These are phyloP conservation scores for Phalangium opilio DNA, from an alignment of 2,888 invertebrate genomes.

Conservation along the genomic window DNA sequence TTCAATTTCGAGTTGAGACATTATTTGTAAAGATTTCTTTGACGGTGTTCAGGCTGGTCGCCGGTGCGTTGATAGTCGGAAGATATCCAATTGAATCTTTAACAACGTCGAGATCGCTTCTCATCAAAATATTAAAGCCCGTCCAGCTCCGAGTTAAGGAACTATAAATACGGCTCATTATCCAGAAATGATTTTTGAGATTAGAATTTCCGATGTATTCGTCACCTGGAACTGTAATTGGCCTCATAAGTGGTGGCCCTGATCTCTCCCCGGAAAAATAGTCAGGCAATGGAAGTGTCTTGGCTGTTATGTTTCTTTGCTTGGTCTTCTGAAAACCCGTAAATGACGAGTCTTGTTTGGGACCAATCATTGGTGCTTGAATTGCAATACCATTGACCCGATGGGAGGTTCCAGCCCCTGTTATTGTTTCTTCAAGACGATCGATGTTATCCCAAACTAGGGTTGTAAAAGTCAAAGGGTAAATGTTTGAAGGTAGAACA, in stretches of 20 bases:
- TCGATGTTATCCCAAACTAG: constrained; percentile 4
- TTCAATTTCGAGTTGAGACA: neutral
- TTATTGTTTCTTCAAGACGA: neutral
- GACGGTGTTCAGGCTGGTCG: neutral
- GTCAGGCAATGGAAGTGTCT: neutral
- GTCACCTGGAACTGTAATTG: neutral
- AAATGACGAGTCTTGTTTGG: too few relatives aligned
- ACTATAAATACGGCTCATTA: constrained; percentile 1
- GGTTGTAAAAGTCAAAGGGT: neutral
- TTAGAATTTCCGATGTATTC: neutral
- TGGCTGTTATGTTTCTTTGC: neutral
- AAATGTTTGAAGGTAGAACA: neutral
- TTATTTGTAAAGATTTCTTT: neutral
- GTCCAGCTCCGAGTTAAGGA: constrained; percentile 13
- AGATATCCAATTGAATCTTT: constrained; percentile 9
- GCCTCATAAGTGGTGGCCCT: neutral
- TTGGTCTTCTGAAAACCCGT: neutral
- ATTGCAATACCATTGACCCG: neutral
- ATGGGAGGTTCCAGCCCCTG: neutral
- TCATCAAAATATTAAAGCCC: constrained; percentile 12
- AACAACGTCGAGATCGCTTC: constrained; percentile 5
- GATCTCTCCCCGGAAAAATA: neutral
- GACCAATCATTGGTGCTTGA: too few relatives aligned
- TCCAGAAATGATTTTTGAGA: neutral
- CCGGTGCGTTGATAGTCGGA: constrained; percentile 1